A percentile compares a stretch with the other conserved stretches of the same genome.
These are phyloP conservation scores for Thinocorus orbignyianus DNA, from an alignment of 2,113 vertebrate species.

Conservation along the genomic window DNA sequence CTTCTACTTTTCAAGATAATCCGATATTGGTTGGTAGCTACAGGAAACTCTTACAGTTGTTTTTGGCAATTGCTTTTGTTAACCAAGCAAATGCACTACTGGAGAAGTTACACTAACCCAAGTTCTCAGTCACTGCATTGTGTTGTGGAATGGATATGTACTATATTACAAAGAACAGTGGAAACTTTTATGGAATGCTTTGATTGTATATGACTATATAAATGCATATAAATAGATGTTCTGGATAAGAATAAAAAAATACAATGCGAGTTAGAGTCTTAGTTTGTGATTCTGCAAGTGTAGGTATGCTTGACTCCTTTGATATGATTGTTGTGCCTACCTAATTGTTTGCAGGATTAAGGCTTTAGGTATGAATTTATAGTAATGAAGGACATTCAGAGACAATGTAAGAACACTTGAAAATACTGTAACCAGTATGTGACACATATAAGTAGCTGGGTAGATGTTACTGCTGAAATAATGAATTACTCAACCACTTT, in stretches of 20 bases:
- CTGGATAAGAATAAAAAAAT: neutral
- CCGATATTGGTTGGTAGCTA: neutral
- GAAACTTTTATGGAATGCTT: neutral
- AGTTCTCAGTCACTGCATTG: neutral
- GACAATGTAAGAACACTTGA: neutral
- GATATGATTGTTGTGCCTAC: neutral
- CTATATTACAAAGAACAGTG: neutral
- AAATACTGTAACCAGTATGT: constrained; percentile 22
- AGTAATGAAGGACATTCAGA: neutral
- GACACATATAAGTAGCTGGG: neutral
- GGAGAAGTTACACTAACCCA: neutral
- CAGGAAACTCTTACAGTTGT: neutral
- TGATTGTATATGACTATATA: neutral
- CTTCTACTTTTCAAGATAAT: neutral
- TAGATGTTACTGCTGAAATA: constrained; percentile 37
- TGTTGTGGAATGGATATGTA: neutral
- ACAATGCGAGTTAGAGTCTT: neutral
- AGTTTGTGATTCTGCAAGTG: neutral
- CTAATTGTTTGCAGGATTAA: neutral
- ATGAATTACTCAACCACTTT: constrained; percentile 36
- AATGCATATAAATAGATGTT: neutral
- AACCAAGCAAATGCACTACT: neutral
- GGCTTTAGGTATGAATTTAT: neutral
- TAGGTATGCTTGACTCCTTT: neutral
- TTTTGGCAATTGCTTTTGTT: neutral